A percentile compares a stretch with the other conserved stretches of the same genome.
These are phyloP conservation scores for Sebastiscus tertius DNA, from an alignment of 2,797 vertebrate species.

Conservation along the genomic window DNA sequence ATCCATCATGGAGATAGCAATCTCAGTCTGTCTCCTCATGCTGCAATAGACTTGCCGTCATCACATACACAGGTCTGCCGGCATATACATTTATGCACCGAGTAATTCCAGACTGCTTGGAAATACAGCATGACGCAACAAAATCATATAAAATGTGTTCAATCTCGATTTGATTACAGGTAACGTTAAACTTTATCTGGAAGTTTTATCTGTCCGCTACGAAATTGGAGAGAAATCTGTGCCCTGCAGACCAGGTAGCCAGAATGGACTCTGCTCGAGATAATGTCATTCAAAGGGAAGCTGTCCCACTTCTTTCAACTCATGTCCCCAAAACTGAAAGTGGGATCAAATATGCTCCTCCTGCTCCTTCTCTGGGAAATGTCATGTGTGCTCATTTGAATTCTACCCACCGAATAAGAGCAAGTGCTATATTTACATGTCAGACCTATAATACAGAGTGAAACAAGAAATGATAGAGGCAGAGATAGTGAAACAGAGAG, in stretches of 20 bases:
- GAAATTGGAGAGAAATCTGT: constrained; percentile 28
- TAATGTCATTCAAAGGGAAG: constrained; percentile 65
- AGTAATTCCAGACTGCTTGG: constrained; percentile 3
- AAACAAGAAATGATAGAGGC: constrained; percentile 11
- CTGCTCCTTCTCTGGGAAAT: constrained; percentile 11
- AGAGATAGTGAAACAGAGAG: constrained; percentile 8
- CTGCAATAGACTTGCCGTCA: constrained; percentile 45
- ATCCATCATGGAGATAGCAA: constrained; percentile 84
- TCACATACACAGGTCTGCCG: constrained; percentile 32
- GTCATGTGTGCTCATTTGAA: constrained; percentile 14
- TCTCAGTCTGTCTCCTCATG: constrained; percentile 57
- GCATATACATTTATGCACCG: constrained; percentile 32
- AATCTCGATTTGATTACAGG: constrained; percentile 58
- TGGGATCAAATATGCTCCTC: not conserved
- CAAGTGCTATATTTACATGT: constrained; percentile 13
- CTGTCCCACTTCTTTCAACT: constrained; percentile 32
- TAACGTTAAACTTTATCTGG: constrained; percentile 48
- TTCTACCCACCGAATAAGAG: constrained; percentile 1
- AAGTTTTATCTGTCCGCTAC: constrained; percentile 12
- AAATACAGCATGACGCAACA: constrained; percentile 17
- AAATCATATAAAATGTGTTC: constrained; percentile 32
- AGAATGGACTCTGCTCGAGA: constrained; percentile 53
- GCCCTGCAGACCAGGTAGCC: constrained; percentile 23
- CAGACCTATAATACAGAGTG: not conserved
- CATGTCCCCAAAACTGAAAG: constrained; percentile 48